Conservation (phyloP, 1,140 invertebrate species). For the Sitobion miscanthi region DNA sequence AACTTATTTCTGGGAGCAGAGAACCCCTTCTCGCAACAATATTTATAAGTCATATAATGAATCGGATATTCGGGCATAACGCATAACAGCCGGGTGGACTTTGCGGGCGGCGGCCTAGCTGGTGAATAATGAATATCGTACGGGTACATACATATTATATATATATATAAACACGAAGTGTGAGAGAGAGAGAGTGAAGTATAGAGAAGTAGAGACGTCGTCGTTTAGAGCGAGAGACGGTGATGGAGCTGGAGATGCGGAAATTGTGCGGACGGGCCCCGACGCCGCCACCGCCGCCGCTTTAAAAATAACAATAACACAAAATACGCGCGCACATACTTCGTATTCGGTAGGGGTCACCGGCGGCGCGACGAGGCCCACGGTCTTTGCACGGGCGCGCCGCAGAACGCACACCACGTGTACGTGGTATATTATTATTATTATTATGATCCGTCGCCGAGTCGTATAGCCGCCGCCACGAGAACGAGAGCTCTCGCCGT, state of each 20-base stretch:
- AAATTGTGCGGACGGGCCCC: conserved; percentile 32
- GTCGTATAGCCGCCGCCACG: neutral
- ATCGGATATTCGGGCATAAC: neutral
- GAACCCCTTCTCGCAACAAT: neutral
- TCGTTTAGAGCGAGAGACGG: neutral
- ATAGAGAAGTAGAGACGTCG: too few species aligned
- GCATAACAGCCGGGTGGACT: neutral
- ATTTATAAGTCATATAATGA: conserved; percentile 1
- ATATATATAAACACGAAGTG: too few species aligned
- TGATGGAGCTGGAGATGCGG: neutral
- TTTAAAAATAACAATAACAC: conserved; percentile 56
- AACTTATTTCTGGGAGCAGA: neutral
- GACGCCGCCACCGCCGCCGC: neutral
- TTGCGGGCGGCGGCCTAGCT: neutral
- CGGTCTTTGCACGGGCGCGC: conserved; percentile 14
- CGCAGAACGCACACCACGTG: conserved; percentile 40
- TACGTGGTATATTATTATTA: neutral
- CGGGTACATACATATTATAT: neutral
- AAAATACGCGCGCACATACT: conserved; percentile 4
- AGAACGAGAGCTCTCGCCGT: neutral
- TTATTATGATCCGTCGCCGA: neutral
- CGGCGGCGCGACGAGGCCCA: conserved; percentile 37
- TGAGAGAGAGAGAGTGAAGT: too few species aligned
- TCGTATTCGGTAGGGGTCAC: conserved; percentile 23
- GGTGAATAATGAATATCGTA: neutral